These are phyloP conservation scores for Gobio gobio DNA, from an alignment of 2,113 vertebrate species.

Conservation along the genomic window DNA sequence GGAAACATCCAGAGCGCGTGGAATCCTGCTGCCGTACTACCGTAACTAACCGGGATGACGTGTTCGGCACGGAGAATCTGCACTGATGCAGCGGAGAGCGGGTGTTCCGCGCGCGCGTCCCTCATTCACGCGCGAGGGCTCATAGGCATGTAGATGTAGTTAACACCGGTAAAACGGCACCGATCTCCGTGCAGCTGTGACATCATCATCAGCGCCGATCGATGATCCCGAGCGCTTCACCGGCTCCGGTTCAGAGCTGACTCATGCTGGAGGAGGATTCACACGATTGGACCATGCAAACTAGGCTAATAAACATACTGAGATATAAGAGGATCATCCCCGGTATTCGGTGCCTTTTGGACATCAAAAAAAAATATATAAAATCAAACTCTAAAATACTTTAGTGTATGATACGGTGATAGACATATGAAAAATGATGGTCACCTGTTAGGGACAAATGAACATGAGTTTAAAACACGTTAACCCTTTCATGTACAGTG, in stretches of 20 bases:
- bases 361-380: no score
- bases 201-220: neutral
- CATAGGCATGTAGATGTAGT: neutral
- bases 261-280: neutral
- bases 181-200: constrained; percentile 3
- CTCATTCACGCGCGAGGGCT: neutral
- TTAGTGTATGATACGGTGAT: no score
- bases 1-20: constrained; percentile 13
- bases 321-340: neutral
- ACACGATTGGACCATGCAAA: neutral
- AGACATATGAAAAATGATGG: no score
- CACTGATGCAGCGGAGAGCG: constrained; percentile 10
- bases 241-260: neutral
- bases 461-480: no score
- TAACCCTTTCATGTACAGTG: no score
- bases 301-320: neutral
- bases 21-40: neutral
- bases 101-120: neutral
- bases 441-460: no score
- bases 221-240: neutral
- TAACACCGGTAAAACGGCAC: neutral
- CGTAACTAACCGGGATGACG: constrained; percentile 35
- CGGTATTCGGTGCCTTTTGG: no score
- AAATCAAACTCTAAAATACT: no score
- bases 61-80: neutral